phyloP scores from a whole-genome alignment of 2,888 invertebrate species.

The Stenolophus ochropezus region DNA sequence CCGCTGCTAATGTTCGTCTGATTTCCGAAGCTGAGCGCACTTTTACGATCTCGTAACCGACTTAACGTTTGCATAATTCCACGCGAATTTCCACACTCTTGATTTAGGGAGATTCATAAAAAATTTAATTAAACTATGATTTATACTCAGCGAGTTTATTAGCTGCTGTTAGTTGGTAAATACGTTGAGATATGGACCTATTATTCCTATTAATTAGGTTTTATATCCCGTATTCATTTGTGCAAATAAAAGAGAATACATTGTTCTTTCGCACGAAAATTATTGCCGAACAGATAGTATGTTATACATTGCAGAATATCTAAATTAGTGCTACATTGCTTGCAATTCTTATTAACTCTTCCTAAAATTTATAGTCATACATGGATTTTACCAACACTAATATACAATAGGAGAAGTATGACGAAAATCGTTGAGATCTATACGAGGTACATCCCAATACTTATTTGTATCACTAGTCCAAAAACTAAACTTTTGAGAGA shows the following conservation, averaged over 20 bases:
- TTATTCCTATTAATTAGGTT: neutral
- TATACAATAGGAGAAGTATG: no score
- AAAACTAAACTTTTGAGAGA: no score
- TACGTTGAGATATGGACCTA: neutral
- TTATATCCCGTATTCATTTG: neutral
- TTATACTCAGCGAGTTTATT: neutral
- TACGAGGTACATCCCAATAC: no score
- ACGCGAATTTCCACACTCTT: conserved; percentile 40
- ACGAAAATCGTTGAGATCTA: no score
- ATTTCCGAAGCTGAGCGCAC: conserved; percentile 54
- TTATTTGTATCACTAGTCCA: no score
- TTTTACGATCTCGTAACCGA: conserved; percentile 58
- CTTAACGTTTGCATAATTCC: conserved; percentile 59
- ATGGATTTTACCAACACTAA: no score
- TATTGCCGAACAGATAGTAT: neutral
- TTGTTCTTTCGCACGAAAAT: no score
- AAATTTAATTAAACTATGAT: conserved; percentile 57
- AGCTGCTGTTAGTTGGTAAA: neutral
- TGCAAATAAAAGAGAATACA: neutral
- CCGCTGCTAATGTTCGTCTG: conserved; percentile 44
- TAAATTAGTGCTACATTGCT: no score
- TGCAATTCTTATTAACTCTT: no score
- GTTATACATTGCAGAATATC: no score
- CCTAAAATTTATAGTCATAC: no score
- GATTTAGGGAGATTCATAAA: conserved; percentile 57